phyloP scores from a whole-genome alignment of 2,888 invertebrate genomes.

The Rotaria macrura region DNA sequence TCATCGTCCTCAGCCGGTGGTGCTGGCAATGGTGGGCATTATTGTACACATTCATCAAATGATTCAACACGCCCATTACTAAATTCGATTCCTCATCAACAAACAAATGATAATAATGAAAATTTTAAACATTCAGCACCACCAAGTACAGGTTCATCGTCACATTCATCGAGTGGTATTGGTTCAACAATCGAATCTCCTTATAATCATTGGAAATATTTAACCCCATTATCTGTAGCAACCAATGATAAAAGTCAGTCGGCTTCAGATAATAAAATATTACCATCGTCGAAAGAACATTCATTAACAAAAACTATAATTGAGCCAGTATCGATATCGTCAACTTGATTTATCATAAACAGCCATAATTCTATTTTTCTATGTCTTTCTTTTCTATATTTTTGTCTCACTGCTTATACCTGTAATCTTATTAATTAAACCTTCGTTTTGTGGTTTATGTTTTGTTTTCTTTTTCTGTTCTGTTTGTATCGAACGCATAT shows the following conservation, averaged over 20 bases:
- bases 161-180: slow-evolving; percentile 17
- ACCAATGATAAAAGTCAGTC: not conserved
- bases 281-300: not conserved
- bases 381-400: slow-evolving; percentile 15
- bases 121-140: not conserved
- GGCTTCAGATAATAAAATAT: not conserved
- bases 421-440: not conserved
- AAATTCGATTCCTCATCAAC: not conserved
- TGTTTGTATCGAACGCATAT: not conserved
- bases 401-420: not conserved
- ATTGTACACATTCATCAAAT: slow-evolving; percentile 11
- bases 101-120: not conserved
- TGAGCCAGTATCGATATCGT: not conserved
- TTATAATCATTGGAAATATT: slow-evolving; percentile 14
- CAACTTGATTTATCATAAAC: not conserved
- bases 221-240: not conserved
- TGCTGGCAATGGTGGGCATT: not conserved
- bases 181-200: slow-evolving; percentile 1
- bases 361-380: slow-evolving; percentile 10
- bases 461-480: not conserved
- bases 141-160: not conserved
- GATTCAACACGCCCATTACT: slow-evolving; percentile 15
- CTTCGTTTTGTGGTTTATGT: not conserved
- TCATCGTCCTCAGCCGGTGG: not conserved
- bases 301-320: not conserved